A percentile compares a stretch with the other conserved stretches of the same genome.
Conservation (phyloP, 2,797 vertebrate species). For the Xenops minutus region DNA sequence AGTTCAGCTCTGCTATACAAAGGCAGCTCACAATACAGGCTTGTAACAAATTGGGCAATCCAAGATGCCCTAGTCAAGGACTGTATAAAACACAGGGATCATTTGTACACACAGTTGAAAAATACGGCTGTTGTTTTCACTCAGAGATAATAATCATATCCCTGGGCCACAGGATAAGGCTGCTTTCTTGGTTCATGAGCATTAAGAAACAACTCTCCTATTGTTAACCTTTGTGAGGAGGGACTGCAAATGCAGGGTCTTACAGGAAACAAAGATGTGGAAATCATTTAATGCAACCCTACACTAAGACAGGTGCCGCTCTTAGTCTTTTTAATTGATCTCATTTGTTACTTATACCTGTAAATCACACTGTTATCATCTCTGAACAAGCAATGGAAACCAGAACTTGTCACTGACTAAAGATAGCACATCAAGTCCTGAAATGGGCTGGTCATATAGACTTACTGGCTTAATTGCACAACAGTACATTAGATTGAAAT, state of each 20-base stretch:
- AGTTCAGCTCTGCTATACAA: slow-evolving; percentile 70
- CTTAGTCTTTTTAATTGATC: slow-evolving; percentile 94
- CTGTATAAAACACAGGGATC: slow-evolving; percentile 68
- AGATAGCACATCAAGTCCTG: slow-evolving; percentile 74
- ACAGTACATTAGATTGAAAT: slow-evolving; percentile 86
- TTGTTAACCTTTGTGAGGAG: slow-evolving; percentile 84
- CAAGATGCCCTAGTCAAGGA: slow-evolving; percentile 76
- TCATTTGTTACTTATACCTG: slow-evolving; percentile 96
- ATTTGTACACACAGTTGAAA: slow-evolving; percentile 76
- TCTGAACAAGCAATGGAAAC: slow-evolving; percentile 79
- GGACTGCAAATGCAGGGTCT: slow-evolving; percentile 81
- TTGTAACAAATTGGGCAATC: slow-evolving; percentile 85
- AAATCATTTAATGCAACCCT: slow-evolving; percentile 91
- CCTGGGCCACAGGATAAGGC: slow-evolving; percentile 76
- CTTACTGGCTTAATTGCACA: slow-evolving; percentile 88
- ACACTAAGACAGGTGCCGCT: slow-evolving; percentile 89
- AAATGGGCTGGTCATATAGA: slow-evolving; percentile 77
- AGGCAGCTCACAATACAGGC: slow-evolving; percentile 82
- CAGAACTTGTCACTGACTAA: slow-evolving; percentile 76
- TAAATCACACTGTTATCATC: slow-evolving; percentile 88
- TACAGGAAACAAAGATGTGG: slow-evolving; percentile 87
- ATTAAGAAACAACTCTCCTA: slow-evolving; percentile 87
- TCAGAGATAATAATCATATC: slow-evolving; percentile 85
- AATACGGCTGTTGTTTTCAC: slow-evolving; percentile 74
- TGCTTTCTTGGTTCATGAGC: slow-evolving; percentile 81